Conservation (phyloP, 2,888 invertebrate species). For the Orthosia cruda region DNA sequence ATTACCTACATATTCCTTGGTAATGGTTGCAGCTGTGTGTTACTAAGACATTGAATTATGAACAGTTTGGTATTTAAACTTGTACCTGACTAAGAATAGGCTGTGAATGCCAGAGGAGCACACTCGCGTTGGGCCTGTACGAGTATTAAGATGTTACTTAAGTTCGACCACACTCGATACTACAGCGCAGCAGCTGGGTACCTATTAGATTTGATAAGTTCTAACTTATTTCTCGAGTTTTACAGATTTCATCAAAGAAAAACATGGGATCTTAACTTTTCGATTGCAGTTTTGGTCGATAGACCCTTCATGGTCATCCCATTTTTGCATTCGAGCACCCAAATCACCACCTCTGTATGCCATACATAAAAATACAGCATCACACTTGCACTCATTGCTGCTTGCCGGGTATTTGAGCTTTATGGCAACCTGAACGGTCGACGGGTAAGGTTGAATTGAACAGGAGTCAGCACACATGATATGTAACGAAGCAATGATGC, state of each 20-base stretch:
- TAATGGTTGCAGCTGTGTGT: slow-evolving; percentile 43
- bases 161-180: not conserved
- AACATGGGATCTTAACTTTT: not conserved
- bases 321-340: not conserved
- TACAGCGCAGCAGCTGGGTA: not conserved
- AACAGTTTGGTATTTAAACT: slow-evolving; percentile 28
- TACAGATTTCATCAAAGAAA: not conserved
- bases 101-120: slow-evolving; percentile 3
- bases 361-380: too few relatives aligned
- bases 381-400: not conserved
- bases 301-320: not conserved
- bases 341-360: not conserved
- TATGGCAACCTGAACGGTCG: not conserved
- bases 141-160: not conserved
- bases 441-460: not conserved
- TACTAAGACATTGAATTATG: slow-evolving; percentile 45
- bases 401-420: not conserved
- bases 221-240: not conserved
- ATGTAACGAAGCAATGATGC: too few relatives aligned
- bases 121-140: not conserved
- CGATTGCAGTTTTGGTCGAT: not conserved
- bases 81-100: slow-evolving; percentile 44
- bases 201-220: not conserved
- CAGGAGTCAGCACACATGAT: not conserved
- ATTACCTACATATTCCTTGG: slow-evolving; percentile 4